Evolutionary conservation across 2,888 invertebrate genomes (phyloP), one percentile per base, ranked within the genome.

Genomic region (Abrostola triplasia): DNA sequence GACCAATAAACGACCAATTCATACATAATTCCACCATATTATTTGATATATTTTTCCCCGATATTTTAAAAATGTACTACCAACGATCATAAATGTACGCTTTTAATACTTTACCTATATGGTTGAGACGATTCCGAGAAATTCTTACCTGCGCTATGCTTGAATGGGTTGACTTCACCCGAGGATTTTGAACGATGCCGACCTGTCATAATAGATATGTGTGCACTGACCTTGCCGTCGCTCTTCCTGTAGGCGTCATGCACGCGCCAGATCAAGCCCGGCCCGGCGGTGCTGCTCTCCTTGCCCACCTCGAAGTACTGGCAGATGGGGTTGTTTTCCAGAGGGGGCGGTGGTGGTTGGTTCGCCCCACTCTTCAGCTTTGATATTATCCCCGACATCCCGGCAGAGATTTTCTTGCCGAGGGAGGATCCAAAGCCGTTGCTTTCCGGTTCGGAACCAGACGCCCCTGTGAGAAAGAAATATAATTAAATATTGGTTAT

Each of bases 181-280:
- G 41, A 8, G 41, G 6, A 5, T 6, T 4, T 42, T 54, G 49
- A 36, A 50, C n/a, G n/a, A n/a, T n/a, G n/a, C n/a, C n/a, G n/a
- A 35, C 11, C 7, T 51, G 36, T 50, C 7, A 59, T 10, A 0
- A 36, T n/a, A 10, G 9, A 13, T 10, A 0, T 40, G 8, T 7
- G 8, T 35, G 11, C n/a, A 85, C 96, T 95, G 90, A 99, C 99
- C 97, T 97, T 97, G 79, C 97, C 97, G 84, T 99, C 99, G 73
- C 96, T 96, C 90, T 98, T 98, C 80, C 98, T 95, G 84, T 96
- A 97, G 0, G 98, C 99, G 79, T 99, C 98, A 89, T 98, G 97
- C 72, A 99, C 97, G 84, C 97, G 97, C 99, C 99, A 99, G 52
- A 98, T 96, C 76, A 98, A 95, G 82, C 98, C 98, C 0, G 98